Conservation (phyloP, 2,113 vertebrate species). For the Tragulus kanchil region DNA sequence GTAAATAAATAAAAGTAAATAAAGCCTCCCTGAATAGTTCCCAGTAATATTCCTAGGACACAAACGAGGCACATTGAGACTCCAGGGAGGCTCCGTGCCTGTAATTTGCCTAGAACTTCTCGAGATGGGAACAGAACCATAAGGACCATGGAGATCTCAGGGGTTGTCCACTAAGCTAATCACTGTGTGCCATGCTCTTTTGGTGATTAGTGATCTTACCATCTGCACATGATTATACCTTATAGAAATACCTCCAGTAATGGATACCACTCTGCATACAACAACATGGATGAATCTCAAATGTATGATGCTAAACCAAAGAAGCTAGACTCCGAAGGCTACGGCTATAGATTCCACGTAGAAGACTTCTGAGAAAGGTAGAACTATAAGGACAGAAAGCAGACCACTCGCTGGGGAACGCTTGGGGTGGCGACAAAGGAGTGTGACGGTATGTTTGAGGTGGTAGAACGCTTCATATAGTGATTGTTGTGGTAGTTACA, state of each 20-base stretch:
- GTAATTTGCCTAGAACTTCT: not conserved
- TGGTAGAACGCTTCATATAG: not conserved
- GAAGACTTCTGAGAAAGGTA: not conserved
- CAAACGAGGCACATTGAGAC: not conserved
- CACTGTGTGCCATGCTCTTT: not conserved
- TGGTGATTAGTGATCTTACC: slow-evolving; percentile 36
- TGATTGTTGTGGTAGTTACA: not conserved
- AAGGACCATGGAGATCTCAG: not conserved
- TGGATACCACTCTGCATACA: not conserved
- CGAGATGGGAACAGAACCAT: not conserved
- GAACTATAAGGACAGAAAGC: not conserved
- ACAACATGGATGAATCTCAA: not conserved
- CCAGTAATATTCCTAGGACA: not conserved
- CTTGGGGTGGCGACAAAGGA: not conserved
- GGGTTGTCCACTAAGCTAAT: not conserved
- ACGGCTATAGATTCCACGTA: not conserved
- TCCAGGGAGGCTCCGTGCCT: not conserved
- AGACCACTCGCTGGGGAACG: not conserved
- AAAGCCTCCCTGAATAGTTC: not conserved
- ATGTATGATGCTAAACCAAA: not conserved
- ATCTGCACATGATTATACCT: slow-evolving; percentile 4
- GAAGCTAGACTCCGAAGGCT: not conserved
- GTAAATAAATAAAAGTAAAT: not conserved
- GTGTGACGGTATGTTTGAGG: not conserved
- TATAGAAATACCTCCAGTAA: not conserved